Base-by-base conservation (phyloP, 2,113 vertebrate genomes). In the Siphamia tubifer region DNA sequence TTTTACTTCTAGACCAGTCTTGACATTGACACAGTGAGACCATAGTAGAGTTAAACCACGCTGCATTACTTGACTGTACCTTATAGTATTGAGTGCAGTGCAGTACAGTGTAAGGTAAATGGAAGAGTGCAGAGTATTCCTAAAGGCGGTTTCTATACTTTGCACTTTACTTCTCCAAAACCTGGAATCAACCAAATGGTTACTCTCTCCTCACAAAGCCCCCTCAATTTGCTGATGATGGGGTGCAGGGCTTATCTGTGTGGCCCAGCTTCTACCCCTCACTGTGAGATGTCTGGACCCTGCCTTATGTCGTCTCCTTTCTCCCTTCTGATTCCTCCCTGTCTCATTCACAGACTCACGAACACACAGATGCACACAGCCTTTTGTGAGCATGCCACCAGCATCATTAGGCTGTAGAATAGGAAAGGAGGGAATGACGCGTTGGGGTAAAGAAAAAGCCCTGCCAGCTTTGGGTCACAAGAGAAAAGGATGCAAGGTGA, bases 191-290 rank as follows among this genome's bases (percentile, higher is more conserved):
- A 80, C 58, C 72, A 79, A 80, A 80, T 82, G 74, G 76, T 84
- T 88, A 79, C 87, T 68, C 74, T 57, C 34, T 45, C 16, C 17
- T 30, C 62, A 81, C 68, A 85, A 87, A 83, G 82, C 58, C 47
- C 36, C 16, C 30, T 74, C 65, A 87, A 63, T 83, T 67, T 73
- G 58, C 68, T 70, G 74, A 57, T 48, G 38, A 47, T 63, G 21
- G 28, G 38, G 54, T 77, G 70, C 85, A 56, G 52, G 47, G 76
- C 79, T 89, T 90, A 91, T 90, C 89, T 86, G 56, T 82, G 66
- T 49, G 55, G 81, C 64, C 79, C 87, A 90, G 89, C 73, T 73
- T 76, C 65, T 49, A 7, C 45, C 68, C 53, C 81, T 83, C 48
- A 39, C 74, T 57, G 58, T 64, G 77, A 35, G 70, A 65, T 80